Evolutionary conservation across 2,797 vertebrate species (phyloP).

Genomic region (Pterois miles): DNA sequence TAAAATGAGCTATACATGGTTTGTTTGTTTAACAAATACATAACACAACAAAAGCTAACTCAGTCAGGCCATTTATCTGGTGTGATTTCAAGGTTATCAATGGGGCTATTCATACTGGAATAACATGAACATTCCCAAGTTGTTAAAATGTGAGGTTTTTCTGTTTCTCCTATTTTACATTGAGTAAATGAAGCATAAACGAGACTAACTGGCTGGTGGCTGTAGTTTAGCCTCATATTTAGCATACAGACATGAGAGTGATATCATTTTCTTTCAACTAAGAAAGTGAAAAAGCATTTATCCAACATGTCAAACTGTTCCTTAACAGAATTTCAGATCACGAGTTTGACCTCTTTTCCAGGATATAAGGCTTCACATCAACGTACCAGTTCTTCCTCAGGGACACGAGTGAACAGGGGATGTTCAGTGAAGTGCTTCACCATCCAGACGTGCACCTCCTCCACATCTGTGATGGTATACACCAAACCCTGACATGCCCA

Average conservation of each 20-base stretch:
- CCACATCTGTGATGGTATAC: conserved; percentile 93
- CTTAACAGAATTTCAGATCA: not conserved
- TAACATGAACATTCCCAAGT: not conserved
- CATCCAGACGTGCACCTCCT: conserved; percentile 93
- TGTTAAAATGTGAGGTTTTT: not conserved
- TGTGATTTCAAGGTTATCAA: not conserved
- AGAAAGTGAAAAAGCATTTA: not conserved
- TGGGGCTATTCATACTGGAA: not conserved
- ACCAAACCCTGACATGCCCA: conserved; percentile 86
- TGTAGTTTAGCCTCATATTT: not conserved
- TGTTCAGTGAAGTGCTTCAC: conserved; percentile 91
- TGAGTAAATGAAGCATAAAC: not conserved
- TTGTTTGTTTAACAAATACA: not conserved
- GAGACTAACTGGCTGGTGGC: not conserved
- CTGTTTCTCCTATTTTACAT: not conserved
- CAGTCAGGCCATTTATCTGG: not conserved
- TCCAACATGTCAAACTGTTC: not conserved
- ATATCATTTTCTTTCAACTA: not conserved
- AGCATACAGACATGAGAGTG: not conserved
- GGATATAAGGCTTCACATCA: conserved; percentile 7
- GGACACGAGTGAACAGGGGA: conserved; percentile 87
- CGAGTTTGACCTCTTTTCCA: conserved; percentile 4
- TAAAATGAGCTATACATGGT: not conserved
- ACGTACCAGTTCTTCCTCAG: conserved; percentile 87
- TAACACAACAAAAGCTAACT: not conserved